These are phyloP conservation scores for Gallirallus australis DNA, from an alignment of 2,797 vertebrate species.

Conservation along the genomic window DNA sequence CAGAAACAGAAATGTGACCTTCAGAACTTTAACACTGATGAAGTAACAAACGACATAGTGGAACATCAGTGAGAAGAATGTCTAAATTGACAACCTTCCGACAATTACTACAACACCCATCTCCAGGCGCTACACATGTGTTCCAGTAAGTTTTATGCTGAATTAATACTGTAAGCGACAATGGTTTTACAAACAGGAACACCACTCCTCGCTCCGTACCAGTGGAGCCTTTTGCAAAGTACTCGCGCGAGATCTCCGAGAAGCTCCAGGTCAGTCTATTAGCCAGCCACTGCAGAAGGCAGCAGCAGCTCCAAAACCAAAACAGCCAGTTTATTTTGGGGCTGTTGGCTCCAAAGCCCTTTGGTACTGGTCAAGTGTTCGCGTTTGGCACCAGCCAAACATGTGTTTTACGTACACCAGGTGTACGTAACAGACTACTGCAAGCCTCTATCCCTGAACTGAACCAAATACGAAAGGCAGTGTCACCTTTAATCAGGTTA, in stretches of 20 bases:
- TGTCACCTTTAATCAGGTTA: neutral
- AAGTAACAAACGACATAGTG: neutral
- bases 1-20: slow-evolving; percentile 31
- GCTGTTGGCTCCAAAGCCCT: neutral
- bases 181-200: neutral
- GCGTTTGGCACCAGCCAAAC: neutral
- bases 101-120: neutral
- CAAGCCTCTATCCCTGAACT: neutral
- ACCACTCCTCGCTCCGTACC: neutral
- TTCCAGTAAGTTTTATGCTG: neutral
- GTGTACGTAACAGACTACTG: neutral
- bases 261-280: neutral
- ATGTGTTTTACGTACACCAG: neutral
- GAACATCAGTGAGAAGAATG: neutral
- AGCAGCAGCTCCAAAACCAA: neutral
- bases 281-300: neutral
- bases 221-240: neutral
- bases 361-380: neutral
- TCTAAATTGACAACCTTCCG: neutral
- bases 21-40: neutral
- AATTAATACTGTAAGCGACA: neutral
- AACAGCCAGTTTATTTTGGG: neutral
- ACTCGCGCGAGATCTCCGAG: neutral
- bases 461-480: neutral
- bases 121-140: neutral